Evolutionary conservation across 1,140 invertebrate species (phyloP), one percentile per base, ranked within the genome.

Genomic region (Cyclargus thomasi): DNA sequence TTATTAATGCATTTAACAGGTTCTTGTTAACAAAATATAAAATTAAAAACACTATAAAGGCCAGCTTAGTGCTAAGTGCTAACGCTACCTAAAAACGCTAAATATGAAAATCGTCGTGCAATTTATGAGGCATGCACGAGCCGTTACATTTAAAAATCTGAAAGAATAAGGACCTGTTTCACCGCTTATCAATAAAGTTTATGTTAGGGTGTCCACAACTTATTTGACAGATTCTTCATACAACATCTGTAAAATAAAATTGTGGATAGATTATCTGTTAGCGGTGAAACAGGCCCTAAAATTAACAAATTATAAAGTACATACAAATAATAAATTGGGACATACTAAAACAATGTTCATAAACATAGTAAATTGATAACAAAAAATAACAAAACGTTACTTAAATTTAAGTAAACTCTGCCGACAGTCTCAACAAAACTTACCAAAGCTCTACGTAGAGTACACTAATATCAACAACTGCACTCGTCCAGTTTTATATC

Each of bases 71-170:
- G n/a, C n/a, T n/a, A n/a, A n/a, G n/a, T 55, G 18, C 53, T 17
- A 55, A 55, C 53, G 20, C 2, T 59, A 59, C 55, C 20, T n/a
- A n/a, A n/a, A n/a, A n/a, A n/a, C n/a, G n/a, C n/a, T n/a, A n/a
- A n/a, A n/a, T n/a, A n/a, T n/a, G n/a, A n/a, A n/a, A n/a, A n/a
- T n/a, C n/a, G n/a, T n/a, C n/a, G n/a, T n/a, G n/a, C n/a, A n/a
- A n/a, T n/a, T n/a, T n/a, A n/a, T n/a, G n/a, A n/a, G n/a, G n/a
- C n/a, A n/a, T n/a, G n/a, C n/a, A n/a, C n/a, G n/a, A 17, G 55
- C 55, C 55, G 55, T 59, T 59, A 59, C 55, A 20, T 59, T 59
- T 59, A 21, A 59, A n/a, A 59, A 59, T 8, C 55, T 59, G 10
- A 59, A 14, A 11, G 39, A 47, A 47, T 47, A 14, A 5, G n/a